Evolutionary conservation across 2,888 invertebrate species (phyloP).

Genomic region (Adelognathus sp.): DNA sequence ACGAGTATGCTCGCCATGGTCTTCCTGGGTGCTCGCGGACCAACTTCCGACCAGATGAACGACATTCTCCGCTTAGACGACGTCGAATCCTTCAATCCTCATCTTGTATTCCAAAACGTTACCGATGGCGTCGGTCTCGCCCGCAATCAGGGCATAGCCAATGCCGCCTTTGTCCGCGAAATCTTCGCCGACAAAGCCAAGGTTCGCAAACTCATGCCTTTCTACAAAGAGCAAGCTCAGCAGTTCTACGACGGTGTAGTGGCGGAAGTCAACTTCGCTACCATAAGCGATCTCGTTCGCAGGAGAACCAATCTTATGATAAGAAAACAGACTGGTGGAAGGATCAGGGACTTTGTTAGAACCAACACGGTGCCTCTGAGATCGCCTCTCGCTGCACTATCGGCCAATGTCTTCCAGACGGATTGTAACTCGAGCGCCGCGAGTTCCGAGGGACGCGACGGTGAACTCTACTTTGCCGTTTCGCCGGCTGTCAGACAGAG

Average conservation of each 20-base stretch:
- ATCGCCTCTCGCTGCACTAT: constrained; percentile 90
- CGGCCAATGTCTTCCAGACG: constrained; percentile 92
- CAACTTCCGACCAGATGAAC: constrained; percentile 95
- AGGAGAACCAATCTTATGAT: constrained; percentile 91
- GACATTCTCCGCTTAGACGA: constrained; percentile 92
- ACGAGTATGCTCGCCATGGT: constrained; percentile 95
- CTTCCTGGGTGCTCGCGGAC: constrained; percentile 92
- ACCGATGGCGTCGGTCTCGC: constrained; percentile 90
- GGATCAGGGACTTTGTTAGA: constrained; percentile 89
- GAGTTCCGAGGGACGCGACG: constrained; percentile 90
- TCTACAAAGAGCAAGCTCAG: constrained; percentile 93
- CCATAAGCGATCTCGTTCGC: constrained; percentile 91
- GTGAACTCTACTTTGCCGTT: constrained; percentile 93
- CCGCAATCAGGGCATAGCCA: constrained; percentile 87
- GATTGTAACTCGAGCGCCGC: constrained; percentile 90
- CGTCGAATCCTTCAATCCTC: constrained; percentile 95
- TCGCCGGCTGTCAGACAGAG: constrained; percentile 90
- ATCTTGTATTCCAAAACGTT: constrained; percentile 92
- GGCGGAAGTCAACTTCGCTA: constrained; percentile 91
- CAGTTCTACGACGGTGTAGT: constrained; percentile 94
- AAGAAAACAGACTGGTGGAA: constrained; percentile 90
- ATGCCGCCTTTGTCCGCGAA: constrained; percentile 91
- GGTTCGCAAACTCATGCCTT: constrained; percentile 89
- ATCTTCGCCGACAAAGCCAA: constrained; percentile 91
- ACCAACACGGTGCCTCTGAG: constrained; percentile 88